phyloP scores from a whole-genome alignment of 2,797 vertebrate species.

The Rhynchonycteris naso region DNA sequence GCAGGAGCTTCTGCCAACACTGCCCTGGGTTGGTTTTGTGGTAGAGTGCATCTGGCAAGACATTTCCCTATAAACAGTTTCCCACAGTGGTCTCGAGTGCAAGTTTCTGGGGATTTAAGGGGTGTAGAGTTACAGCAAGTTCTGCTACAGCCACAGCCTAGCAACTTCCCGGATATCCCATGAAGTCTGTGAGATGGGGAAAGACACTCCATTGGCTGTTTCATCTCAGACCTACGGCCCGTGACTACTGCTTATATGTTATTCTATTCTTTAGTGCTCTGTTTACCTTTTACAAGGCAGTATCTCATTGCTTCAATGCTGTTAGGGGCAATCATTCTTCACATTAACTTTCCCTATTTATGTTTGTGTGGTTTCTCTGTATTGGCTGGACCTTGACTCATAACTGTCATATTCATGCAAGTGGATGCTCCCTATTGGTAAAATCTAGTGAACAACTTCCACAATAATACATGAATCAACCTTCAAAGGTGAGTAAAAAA shows the following conservation, averaged over 20 bases:
- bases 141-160: background rate
- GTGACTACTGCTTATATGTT: background rate
- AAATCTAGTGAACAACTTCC: background rate
- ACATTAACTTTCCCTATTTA: background rate
- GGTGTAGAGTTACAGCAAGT: background rate
- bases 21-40: background rate
- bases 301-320: background rate
- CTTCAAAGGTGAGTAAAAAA: background rate
- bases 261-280: background rate
- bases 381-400: background rate
- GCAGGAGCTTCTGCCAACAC: background rate
- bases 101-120: background rate
- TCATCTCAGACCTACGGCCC: background rate
- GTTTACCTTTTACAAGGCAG: background rate
- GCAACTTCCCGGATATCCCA: background rate
- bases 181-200: background rate
- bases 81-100: background rate
- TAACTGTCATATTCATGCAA: background rate
- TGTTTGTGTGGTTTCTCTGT: background rate
- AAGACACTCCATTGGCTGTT: accelerated
- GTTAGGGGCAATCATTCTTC: background rate
- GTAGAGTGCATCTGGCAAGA: background rate
- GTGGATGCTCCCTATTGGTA: background rate
- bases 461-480: background rate
- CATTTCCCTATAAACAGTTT: background rate